phyloP scores from a whole-genome alignment of 1,140 invertebrate genomes.

The Samia ricini region DNA sequence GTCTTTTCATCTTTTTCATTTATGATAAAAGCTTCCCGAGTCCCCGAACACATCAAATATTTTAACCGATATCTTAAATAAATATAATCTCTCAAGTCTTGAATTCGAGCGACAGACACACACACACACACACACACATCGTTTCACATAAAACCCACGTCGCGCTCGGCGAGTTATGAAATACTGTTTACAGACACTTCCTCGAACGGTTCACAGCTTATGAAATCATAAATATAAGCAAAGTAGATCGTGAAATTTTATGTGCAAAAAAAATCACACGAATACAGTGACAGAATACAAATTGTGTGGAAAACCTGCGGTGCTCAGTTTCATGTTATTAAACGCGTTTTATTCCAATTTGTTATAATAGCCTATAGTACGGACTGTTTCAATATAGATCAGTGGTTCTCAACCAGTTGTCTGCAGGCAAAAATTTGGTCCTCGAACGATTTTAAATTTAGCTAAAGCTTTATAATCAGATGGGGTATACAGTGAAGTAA shows the following conservation, averaged over 20 bases:
- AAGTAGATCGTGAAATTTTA: conserved; percentile 12
- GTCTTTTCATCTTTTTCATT: too few relatives aligned
- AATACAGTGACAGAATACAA: conserved; percentile 7
- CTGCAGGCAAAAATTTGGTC: too few relatives aligned
- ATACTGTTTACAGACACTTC: conserved; percentile 8
- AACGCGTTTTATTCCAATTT: background rate
- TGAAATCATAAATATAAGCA: conserved; percentile 12
- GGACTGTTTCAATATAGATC: too few relatives aligned
- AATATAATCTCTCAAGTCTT: background rate
- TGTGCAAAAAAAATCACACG: conserved; percentile 2
- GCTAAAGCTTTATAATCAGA: too few relatives aligned
- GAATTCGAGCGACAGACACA: background rate
- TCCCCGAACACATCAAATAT: background rate
- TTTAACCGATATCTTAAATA: conserved; percentile 1
- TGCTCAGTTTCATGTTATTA: background rate
- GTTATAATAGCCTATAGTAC: background rate
- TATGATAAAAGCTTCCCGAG: too few relatives aligned
- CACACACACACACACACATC: too few relatives aligned
- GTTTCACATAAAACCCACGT: conserved; percentile 2
- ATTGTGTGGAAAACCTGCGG: background rate
- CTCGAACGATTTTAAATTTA: too few relatives aligned
- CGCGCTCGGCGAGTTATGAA: conserved; percentile 3
- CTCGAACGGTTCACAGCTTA: conserved; percentile 2
- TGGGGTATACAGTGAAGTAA: too few relatives aligned
- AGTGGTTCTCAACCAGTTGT: too few relatives aligned